Evolutionary conservation across 2,888 invertebrate genomes (phyloP), one percentile per base, ranked within the genome.

Genomic region (Monochamus alternatus): DNA sequence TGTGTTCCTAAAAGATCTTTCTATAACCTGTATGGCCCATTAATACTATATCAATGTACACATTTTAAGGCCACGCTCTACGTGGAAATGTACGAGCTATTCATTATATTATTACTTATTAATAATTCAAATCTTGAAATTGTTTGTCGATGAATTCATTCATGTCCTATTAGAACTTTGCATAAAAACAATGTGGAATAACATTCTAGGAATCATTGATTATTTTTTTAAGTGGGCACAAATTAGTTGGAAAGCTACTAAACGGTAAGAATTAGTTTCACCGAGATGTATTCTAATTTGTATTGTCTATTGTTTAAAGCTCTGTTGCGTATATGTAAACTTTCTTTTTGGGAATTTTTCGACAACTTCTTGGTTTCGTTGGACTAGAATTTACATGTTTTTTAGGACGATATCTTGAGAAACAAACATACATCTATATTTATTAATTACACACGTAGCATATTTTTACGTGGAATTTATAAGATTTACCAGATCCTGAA

Each of bases 71-170:
- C 3, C 55, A 55, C 14, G 22, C 47, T 65, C 30, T 65, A 51
- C 22, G 65, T 65, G 51, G 65, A 65, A 65, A 47, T 51, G 47
- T 51, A 65, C 65, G 65, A 65, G 22, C 47, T 51, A 51, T 65
- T 65, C 65, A 55, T 55, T 55, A 65, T 51, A 47, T 47, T 51
- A 65, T 30, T 43, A 51, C 65, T 47, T 47, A 65, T 51, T 65
- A 65, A 65, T 51, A 65, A 65, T 65, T 65, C 65, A 65, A 51
- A 65, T 51, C 65, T 14, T 65, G 65, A 65, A 65, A 65, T 65
- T 51, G 65, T 65, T 65, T 65, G 65, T 30, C 65, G 65, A 65
- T 65, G 65, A 65, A 65, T 65, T 65, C 51, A 65, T 65, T 65
- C 65, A 65, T 65, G 47, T 65, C 55, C 55, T 22, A 55, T 55